Evolutionary conservation across 2,113 vertebrate genomes (phyloP).

Genomic region (Eubucco bourcierii): DNA sequence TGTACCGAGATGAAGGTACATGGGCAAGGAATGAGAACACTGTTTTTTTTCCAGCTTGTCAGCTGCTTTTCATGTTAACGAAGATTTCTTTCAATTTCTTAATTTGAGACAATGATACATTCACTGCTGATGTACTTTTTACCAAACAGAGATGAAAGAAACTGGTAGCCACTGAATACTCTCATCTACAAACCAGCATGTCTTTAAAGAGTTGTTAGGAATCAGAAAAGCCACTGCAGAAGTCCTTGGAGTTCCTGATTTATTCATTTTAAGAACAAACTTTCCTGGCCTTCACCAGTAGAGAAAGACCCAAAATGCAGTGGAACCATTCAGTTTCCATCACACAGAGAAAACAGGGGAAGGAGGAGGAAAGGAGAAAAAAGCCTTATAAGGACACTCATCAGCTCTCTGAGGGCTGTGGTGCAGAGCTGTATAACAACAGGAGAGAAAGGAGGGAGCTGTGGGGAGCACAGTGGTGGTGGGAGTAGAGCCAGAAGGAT

Average conservation of each 20-base stretch:
- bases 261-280: background rate
- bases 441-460: background rate
- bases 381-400: constrained; percentile 30
- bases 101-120: constrained; percentile 14
- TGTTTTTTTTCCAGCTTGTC: background rate
- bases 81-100: constrained; percentile 36
- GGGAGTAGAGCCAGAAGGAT: background rate
- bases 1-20: background rate
- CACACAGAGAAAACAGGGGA: background rate
- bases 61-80: background rate
- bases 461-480: background rate
- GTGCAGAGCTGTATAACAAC: background rate
- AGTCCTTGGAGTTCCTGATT: background rate
- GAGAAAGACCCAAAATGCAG: constrained; percentile 3
- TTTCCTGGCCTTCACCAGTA: background rate
- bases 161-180: background rate
- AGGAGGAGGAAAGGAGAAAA: background rate
- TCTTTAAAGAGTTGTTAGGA: background rate
- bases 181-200: background rate
- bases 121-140: background rate
- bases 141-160: background rate
- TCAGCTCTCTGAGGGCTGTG: background rate
- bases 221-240: background rate
- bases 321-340: background rate
- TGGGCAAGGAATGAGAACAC: background rate